phyloP scores from a whole-genome alignment of 2,888 invertebrate species.

The Ametastegia equiseti region DNA sequence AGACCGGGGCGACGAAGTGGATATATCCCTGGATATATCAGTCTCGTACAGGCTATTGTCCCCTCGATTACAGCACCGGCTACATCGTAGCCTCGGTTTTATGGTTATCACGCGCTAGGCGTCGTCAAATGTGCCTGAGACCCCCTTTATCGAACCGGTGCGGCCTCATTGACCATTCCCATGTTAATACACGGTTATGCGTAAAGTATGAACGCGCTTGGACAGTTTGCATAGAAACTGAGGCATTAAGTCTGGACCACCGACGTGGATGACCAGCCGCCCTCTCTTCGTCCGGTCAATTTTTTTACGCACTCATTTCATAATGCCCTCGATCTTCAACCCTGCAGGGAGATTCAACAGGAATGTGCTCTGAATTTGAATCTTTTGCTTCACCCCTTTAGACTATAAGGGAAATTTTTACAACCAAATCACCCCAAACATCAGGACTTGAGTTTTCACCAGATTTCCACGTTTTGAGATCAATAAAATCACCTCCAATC shows the following conservation, averaged over 20 bases:
- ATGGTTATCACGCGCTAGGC: slow-evolving; percentile 45
- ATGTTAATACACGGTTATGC: slow-evolving; percentile 74
- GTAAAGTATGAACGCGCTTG: slow-evolving; percentile 74
- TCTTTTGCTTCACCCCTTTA: background rate
- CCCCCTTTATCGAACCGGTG: slow-evolving; percentile 55
- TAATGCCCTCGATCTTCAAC: background rate
- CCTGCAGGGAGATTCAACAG: background rate
- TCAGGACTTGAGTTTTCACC: too few relatives aligned
- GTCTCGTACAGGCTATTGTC: background rate
- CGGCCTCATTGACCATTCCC: slow-evolving; percentile 69
- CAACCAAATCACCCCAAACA: too few relatives aligned
- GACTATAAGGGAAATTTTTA: background rate
- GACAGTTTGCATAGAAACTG: slow-evolving; percentile 74
- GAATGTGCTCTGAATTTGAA: background rate
- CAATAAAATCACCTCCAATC: too few relatives aligned
- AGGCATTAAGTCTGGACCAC: slow-evolving; percentile 73
- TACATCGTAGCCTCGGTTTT: slow-evolving; percentile 30
- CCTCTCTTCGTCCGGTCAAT: background rate
- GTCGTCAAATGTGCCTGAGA: slow-evolving; percentile 39
- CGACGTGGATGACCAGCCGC: slow-evolving; percentile 64
- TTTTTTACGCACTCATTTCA: background rate
- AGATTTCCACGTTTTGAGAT: too few relatives aligned
- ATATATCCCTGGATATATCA: background rate
- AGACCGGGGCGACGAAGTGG: too few relatives aligned
- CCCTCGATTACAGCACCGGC: background rate